phyloP scores from a whole-genome alignment of 2,113 vertebrate genomes.

The Rallus limicola region DNA sequence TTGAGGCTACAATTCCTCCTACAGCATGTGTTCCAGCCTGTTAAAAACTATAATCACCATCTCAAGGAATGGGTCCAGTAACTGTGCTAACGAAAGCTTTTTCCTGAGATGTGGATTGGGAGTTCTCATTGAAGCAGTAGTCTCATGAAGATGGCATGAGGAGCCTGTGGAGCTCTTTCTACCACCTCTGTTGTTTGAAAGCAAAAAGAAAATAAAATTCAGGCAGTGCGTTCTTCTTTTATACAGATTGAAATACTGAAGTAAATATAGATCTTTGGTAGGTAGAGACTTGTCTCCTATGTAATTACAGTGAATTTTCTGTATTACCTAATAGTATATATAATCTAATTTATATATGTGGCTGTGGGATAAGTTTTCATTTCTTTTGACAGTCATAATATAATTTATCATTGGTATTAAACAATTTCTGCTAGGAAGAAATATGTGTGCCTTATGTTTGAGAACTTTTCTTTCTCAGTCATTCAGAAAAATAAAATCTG shows the following conservation, averaged over 20 bases:
- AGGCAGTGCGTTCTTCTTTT: not conserved
- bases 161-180: not conserved
- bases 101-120: not conserved
- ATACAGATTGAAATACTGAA: not conserved
- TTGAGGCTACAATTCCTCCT: not conserved
- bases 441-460: not conserved
- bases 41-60: not conserved
- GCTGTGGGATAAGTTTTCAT: not conserved
- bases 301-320: not conserved
- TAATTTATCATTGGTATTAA: not conserved
- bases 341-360: not conserved
- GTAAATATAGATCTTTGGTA: not conserved
- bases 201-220: not conserved
- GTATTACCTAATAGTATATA: not conserved
- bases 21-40: rapidly evolving
- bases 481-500: not conserved
- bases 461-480: not conserved
- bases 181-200: not conserved
- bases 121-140: not conserved
- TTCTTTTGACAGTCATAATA: not conserved
- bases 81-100: not conserved
- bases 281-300: not conserved
- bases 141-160: not conserved
- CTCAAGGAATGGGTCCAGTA: not conserved
- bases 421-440: not conserved